Conservation (phyloP, 2,113 vertebrate genomes). For the Chauna torquata region DNA sequence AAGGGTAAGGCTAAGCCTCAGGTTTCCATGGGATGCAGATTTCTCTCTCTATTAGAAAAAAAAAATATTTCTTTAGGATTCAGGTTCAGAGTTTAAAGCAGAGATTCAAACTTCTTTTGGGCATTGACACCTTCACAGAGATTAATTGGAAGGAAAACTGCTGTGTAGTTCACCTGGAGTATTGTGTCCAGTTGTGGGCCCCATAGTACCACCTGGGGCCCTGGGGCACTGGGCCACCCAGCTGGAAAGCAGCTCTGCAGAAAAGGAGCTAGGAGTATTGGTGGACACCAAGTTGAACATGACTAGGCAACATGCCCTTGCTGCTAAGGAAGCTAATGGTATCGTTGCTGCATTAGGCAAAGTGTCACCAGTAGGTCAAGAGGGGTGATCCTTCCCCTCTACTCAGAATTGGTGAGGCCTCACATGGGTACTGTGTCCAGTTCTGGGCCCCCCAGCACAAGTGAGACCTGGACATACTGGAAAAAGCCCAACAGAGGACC, state of each 20-base stretch:
- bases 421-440: not conserved
- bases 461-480: not conserved
- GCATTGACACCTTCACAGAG: not conserved
- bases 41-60: not conserved
- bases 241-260: too few relatives aligned
- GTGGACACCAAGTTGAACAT: too few relatives aligned
- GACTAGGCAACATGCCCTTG: too few relatives aligned
- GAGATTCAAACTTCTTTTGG: not conserved
- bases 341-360: too few relatives aligned
- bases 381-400: too few relatives aligned
- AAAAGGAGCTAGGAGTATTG: too few relatives aligned
- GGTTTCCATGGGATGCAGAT: not conserved
- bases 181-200: not conserved
- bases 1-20: not conserved
- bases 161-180: rapidly evolving
- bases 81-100: not conserved
- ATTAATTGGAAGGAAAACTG: not conserved
- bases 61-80: not conserved
- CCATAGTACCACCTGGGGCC: too few relatives aligned
- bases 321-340: too few relatives aligned
- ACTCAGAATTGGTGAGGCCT: too few relatives aligned
- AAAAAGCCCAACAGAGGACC: not conserved
- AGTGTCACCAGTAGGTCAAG: too few relatives aligned
- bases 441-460: not conserved
- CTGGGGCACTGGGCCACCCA: too few relatives aligned